Evolutionary conservation across 2,888 invertebrate species (phyloP).

Genomic region (Acronicta leporina): DNA sequence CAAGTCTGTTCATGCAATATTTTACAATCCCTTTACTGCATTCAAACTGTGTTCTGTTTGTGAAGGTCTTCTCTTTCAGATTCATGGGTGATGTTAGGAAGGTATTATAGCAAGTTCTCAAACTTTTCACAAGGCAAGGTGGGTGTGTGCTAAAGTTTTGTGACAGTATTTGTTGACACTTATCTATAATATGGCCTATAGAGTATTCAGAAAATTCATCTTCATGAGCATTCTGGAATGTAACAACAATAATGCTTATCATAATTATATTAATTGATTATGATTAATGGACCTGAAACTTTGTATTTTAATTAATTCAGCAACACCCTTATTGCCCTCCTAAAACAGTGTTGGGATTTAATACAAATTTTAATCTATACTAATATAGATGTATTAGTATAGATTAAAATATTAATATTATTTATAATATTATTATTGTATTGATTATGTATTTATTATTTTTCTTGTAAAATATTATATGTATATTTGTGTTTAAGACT

Average conservation of each 20-base stretch:
- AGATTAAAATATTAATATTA: too few species aligned
- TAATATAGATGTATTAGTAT: too few species aligned
- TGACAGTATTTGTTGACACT: slow-evolving; percentile 75
- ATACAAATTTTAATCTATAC: too few species aligned
- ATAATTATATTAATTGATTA: background rate
- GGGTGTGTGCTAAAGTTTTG: slow-evolving; percentile 78
- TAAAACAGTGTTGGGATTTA: too few species aligned
- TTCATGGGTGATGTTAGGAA: slow-evolving; percentile 78
- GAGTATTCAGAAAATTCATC: slow-evolving; percentile 70
- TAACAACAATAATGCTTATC: slow-evolving; percentile 1
- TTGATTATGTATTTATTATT: too few species aligned
- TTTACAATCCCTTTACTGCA: slow-evolving; percentile 76
- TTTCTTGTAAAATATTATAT: too few species aligned
- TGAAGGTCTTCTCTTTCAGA: slow-evolving; percentile 72
- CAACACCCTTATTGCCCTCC: too few species aligned
- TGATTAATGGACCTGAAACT: too few species aligned
- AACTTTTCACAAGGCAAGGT: slow-evolving; percentile 70
- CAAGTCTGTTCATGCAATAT: slow-evolving; percentile 79
- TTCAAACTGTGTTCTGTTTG: slow-evolving; percentile 73
- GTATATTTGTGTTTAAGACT: too few species aligned
- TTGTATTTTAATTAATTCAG: too few species aligned
- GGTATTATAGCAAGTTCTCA: slow-evolving; percentile 74
- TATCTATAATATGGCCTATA: slow-evolving; percentile 69
- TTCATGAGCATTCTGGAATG: slow-evolving; percentile 83
- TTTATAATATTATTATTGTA: too few species aligned